Evolutionary conservation across 2,113 vertebrate genomes (phyloP).

Genomic region (Ptychochromis oligacanthus): DNA sequence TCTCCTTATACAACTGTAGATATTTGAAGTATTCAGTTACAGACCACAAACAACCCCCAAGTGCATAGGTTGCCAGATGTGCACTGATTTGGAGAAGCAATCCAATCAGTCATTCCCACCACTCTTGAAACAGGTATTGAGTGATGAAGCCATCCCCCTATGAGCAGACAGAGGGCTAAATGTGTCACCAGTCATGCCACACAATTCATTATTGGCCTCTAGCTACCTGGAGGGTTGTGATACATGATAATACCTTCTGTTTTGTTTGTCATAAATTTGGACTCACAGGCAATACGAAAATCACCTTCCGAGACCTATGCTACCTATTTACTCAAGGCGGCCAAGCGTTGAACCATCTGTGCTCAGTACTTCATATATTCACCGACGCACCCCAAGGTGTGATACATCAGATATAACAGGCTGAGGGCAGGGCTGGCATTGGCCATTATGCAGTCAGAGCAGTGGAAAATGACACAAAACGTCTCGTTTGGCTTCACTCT

Average conservation of each 20-base stretch:
- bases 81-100: conserved; percentile 32
- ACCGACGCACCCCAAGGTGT: conserved; percentile 36
- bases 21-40: conserved; percentile 19
- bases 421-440: conserved; percentile 9
- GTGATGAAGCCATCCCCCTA: conserved; percentile 50
- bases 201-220: conserved; percentile 49
- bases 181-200: conserved; percentile 36
- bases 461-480: conserved; percentile 51
- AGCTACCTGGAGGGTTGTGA: conserved; percentile 57
- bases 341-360: conserved; percentile 61
- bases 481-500: conserved; percentile 34
- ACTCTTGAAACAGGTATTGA: conserved; percentile 37
- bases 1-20: not conserved
- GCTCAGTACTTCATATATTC: conserved; percentile 58
- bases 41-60: conserved; percentile 17
- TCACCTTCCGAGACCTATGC: conserved; percentile 32
- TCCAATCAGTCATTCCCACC: conserved; percentile 31
- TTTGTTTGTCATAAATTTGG: conserved; percentile 68
- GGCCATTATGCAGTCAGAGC: conserved; percentile 50
- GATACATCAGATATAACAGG: conserved; percentile 60
- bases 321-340: conserved; percentile 63
- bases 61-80: conserved; percentile 21
- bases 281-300: conserved; percentile 37
- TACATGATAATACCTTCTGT: conserved; percentile 62
- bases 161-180: conserved; percentile 35